phyloP scores from a whole-genome alignment of 2,888 invertebrate genomes.

The Callimorpha dominula region DNA sequence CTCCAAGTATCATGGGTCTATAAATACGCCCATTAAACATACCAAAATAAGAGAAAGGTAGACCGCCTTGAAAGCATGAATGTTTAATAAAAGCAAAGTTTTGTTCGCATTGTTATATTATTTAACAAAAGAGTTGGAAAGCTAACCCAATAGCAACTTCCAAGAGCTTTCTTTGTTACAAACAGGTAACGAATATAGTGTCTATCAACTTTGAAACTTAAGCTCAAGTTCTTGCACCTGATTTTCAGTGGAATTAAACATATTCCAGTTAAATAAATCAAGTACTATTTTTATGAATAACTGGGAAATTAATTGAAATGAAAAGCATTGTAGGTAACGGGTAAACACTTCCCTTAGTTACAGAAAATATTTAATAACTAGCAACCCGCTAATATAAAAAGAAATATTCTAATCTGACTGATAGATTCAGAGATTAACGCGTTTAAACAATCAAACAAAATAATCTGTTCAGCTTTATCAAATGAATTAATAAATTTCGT shows the following conservation, averaged over 20 bases:
- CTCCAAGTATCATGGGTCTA: not conserved
- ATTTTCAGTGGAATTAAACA: conserved; percentile 7
- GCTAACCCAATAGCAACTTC: conserved; percentile 14
- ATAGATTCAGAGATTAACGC: too few species aligned
- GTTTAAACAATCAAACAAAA: too few species aligned
- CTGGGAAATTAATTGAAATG: too few species aligned
- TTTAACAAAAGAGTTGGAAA: conserved; percentile 22
- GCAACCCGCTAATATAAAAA: too few species aligned
- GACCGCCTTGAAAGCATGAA: conserved; percentile 1
- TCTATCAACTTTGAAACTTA: conserved; percentile 20
- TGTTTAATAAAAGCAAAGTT: conserved; percentile 17
- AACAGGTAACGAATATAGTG: conserved; percentile 19
- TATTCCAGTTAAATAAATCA: not conserved
- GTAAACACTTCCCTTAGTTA: too few species aligned
- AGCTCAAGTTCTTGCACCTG: conserved; percentile 12
- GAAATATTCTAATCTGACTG: too few species aligned
- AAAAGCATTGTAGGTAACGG: too few species aligned
- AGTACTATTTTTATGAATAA: too few species aligned
- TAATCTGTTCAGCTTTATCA: too few species aligned
- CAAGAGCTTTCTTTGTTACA: conserved; percentile 11
- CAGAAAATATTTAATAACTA: too few species aligned
- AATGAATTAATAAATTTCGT: too few species aligned
- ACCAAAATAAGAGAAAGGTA: not conserved
- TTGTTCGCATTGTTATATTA: conserved; percentile 17
- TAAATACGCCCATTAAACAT: not conserved